Evolutionary conservation across 2,113 vertebrate genomes (phyloP).

Genomic region (Rhodinocichla rosea): DNA sequence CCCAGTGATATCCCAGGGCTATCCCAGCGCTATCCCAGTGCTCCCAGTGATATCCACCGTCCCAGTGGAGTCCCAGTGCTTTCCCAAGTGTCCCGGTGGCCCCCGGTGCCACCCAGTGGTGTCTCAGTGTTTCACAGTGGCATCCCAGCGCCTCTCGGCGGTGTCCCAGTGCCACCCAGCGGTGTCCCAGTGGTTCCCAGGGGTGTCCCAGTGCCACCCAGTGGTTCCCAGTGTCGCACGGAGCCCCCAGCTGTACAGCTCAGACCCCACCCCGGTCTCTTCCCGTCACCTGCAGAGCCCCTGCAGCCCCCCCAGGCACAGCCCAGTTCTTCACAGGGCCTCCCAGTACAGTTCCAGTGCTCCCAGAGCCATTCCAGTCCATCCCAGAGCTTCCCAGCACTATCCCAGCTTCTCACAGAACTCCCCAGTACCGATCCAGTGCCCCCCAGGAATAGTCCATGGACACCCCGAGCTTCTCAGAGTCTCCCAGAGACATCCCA

Average conservation of each 20-base stretch:
- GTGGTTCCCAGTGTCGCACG: not conserved
- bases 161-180: not conserved
- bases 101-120: too few species aligned
- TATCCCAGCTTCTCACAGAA: not conserved
- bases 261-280: not conserved
- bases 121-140: too few species aligned
- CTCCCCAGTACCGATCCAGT: not conserved
- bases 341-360: not conserved
- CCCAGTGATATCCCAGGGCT: not conserved
- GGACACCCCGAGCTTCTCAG: not conserved
- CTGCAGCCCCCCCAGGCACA: not conserved
- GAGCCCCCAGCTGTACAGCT: not conserved
- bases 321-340: not conserved
- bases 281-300: not conserved
- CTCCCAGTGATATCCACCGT: not conserved
- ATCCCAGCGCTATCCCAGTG: accelerated
- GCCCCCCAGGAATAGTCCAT: not conserved
- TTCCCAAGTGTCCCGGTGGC: not conserved
- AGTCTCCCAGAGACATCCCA: not conserved
- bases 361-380: too few species aligned
- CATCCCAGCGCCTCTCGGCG: not conserved
- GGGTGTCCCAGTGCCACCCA: not conserved
- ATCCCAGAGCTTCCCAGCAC: not conserved
- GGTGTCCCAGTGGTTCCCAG: not conserved
- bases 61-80: accelerated